A percentile compares a stretch with the other conserved stretches of the same genome.
phyloP scores from a whole-genome alignment of 2,113 vertebrate species.

The Gobio gobio region DNA sequence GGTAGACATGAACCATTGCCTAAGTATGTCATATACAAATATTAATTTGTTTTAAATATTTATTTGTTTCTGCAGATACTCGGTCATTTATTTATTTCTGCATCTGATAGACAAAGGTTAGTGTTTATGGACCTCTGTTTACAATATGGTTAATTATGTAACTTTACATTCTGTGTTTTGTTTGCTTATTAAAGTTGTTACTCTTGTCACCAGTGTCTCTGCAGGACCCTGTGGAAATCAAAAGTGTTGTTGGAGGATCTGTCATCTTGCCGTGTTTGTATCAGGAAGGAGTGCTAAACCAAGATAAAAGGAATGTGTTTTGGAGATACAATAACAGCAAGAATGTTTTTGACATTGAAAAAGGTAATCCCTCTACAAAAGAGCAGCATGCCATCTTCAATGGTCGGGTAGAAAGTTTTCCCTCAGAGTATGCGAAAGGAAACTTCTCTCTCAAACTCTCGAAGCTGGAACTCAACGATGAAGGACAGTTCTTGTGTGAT shows the following conservation, averaged over 20 bases:
- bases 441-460: neutral
- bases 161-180: neutral
- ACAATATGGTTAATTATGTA: neutral
- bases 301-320: neutral
- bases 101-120: constrained; percentile 4
- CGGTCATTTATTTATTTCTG: neutral
- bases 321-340: neutral
- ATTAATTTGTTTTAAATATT: neutral
- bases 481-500: neutral
- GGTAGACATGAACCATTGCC: neutral
- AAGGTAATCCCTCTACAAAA: fast-evolving
- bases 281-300: neutral
- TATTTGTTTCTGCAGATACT: neutral
- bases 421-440: neutral
- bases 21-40: neutral
- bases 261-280: constrained; percentile 15
- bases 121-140: neutral
- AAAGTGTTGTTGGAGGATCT: neutral
- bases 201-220: neutral
- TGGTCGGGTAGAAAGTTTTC: neutral
- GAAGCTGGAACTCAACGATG: neutral
- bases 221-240: neutral
- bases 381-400: neutral
- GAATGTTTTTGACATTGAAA: neutral
- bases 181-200: neutral